phyloP scores from a whole-genome alignment of 2,113 vertebrate genomes.

The Stomatorhinus ivindoensis region DNA sequence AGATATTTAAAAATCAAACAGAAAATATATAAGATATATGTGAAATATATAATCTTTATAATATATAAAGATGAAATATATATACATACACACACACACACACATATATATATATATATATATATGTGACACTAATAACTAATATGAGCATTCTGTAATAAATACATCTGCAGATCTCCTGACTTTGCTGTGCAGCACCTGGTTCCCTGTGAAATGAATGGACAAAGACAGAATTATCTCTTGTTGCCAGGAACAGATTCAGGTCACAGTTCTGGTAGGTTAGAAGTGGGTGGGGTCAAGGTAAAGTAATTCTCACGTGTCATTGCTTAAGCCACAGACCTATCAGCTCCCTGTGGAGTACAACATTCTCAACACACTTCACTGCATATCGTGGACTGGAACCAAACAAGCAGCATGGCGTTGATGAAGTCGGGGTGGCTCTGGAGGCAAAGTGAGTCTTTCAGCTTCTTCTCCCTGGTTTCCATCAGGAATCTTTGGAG shows the following conservation, averaged over 20 bases:
- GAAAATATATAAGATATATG: no score
- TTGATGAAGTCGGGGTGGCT: constrained; percentile 89
- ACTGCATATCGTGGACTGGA: neutral
- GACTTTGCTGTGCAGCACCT: neutral
- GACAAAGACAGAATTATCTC: neutral
- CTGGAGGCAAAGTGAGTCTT: constrained; percentile 87
- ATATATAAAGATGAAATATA: no score
- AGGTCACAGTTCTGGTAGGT: neutral
- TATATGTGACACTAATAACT: no score
- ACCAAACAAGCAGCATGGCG: constrained; percentile 60
- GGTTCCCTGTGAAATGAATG: constrained; percentile 35
- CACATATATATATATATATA: neutral
- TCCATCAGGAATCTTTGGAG: neutral
- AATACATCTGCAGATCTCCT: neutral
- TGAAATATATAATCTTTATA: no score
- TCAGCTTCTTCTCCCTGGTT: neutral
- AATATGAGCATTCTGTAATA: neutral
- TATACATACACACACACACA: no score
- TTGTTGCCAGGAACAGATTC: neutral
- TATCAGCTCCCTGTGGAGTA: neutral
- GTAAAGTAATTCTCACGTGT: neutral
- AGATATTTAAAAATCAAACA: no score
- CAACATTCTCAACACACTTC: neutral
- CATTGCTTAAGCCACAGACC: neutral
- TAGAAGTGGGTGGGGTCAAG: neutral